These are phyloP conservation scores for Tetragnatha versicolor DNA, from an alignment of 1,140 invertebrate genomes.

Conservation along the genomic window DNA sequence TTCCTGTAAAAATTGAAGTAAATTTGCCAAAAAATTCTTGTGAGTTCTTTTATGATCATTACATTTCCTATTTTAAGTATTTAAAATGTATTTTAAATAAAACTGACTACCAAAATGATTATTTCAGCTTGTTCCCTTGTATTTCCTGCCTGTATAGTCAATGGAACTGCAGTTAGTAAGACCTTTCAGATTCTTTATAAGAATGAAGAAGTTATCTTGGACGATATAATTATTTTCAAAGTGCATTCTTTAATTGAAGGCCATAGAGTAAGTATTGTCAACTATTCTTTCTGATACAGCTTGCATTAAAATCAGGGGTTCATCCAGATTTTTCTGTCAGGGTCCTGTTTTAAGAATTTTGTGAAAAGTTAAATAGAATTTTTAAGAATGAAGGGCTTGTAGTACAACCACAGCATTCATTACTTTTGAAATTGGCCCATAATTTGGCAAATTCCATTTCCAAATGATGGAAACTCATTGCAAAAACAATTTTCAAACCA, in stretches of 20 bases:
- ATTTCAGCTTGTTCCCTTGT: conserved; percentile 59
- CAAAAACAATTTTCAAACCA: no score
- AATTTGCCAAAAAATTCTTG: conserved; percentile 63
- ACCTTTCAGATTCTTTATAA: conserved; percentile 95
- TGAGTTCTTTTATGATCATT: conserved; percentile 27
- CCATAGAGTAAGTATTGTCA: conserved; percentile 63
- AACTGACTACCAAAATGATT: no score
- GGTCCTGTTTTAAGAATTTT: no score
- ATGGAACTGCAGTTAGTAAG: conserved; percentile 84
- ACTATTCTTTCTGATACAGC: not conserved
- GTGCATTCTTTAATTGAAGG: conserved; percentile 82
- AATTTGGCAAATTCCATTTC: no score
- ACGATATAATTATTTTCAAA: conserved; percentile 89
- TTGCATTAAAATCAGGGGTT: not conserved
- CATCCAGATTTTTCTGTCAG: no score
- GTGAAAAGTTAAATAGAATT: no score
- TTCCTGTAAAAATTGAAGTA: conserved; percentile 87
- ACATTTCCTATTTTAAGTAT: not conserved
- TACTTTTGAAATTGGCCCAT: not conserved
- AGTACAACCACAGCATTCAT: not conserved
- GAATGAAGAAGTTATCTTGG: conserved; percentile 90
- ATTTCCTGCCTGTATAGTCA: conserved; percentile 76
- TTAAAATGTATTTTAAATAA: no score
- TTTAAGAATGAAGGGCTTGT: not conserved
- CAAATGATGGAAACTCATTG: no score